Base-by-base conservation (phyloP, 2,888 invertebrate species). In the Drosophila hamatofila region DNA sequence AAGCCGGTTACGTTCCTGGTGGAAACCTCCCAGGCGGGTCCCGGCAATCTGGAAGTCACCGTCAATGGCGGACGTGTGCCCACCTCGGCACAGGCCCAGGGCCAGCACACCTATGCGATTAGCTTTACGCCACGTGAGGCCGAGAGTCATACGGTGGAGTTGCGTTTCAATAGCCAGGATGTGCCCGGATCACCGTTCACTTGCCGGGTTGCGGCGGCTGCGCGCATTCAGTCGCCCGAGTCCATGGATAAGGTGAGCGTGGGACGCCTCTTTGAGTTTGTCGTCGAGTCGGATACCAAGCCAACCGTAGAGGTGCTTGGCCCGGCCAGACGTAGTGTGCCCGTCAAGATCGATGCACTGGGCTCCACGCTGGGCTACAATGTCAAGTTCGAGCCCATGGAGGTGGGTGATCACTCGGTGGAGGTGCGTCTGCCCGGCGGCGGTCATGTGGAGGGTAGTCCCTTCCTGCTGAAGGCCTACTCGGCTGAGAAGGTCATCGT, bases 11-110 rank as follows among this genome's bases (percentile, higher is more conserved):
- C 98, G 49, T 98, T 98, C 93, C 94, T 98, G 88, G 98, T 99
- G 92, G 99, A 99, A 93, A 99, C 99, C 16, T 97, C 98, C 91
- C 97, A 98, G 93, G 99, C 99, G 6, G 99, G 99, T 21, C 98
- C 99, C 0, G 99, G 99, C 25, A 99, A 99, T 93, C 94, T 99
- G 48, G 99, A 99, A 93, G 99, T 99, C 68, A 98, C 98, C 0
- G 99, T 99, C 33, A 99, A 99, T 91, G 98, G 98, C 9, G 99
- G 99, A 0, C 95, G 98, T 72, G 98, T 99, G 37, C 98, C 99
- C 0, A 98, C 98, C 0, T 98, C 98, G 27, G 98, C 98, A 14
- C 98, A 98, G 91, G 98, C 98, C 0, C 98, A 98, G 91, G 99
- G 99, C 35, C 98, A 98, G 33, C 98, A 98, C 91, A 97, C 97